Percentiles rank a stretch among this genome's conserved stretches.
These are phyloP conservation scores for Penaeus indicus DNA, from an alignment of 1,140 invertebrate genomes.

Conservation along the genomic window DNA sequence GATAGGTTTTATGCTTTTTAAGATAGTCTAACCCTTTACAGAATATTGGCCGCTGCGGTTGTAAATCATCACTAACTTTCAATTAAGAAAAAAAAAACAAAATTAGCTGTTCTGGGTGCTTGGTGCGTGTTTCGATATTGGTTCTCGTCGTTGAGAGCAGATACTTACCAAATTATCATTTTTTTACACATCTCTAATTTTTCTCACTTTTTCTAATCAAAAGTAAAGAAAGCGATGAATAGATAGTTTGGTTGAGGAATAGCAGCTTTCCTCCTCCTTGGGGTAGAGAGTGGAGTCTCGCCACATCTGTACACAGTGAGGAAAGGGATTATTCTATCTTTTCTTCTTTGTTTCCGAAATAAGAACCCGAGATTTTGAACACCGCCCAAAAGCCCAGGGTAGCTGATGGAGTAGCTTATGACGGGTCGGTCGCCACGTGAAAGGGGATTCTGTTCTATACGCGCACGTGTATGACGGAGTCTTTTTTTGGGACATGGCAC, in stretches of 20 bases:
- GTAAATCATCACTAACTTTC: constrained; percentile 39
- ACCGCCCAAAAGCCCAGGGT: constrained; percentile 24
- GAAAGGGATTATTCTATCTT: too few relatives aligned
- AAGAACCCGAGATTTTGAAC: neutral
- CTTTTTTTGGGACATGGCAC: constrained; percentile 23
- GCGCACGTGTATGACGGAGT: constrained; percentile 1
- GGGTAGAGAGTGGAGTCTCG: too few relatives aligned
- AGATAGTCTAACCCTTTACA: constrained; percentile 25
- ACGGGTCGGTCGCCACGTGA: constrained; percentile 49
- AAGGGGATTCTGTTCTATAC: too few relatives aligned
- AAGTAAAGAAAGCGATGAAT: too few relatives aligned
- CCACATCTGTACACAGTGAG: too few relatives aligned
- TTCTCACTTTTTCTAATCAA: too few relatives aligned
- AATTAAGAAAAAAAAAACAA: constrained; percentile 1
- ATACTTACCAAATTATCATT: too few relatives aligned
- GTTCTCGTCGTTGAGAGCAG: too few relatives aligned
- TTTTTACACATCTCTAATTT: too few relatives aligned
- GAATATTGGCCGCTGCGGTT: constrained; percentile 39
- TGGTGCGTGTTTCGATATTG: neutral
- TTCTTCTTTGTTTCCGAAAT: too few relatives aligned
- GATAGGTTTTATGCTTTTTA: constrained; percentile 53
- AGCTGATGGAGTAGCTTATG: constrained; percentile 41
- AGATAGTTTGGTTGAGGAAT: too few relatives aligned
- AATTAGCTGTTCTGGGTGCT: constrained; percentile 17
- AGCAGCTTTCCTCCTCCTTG: too few relatives aligned